Conservation (phyloP, 2,888 invertebrate species). For the Idaea biselata region DNA sequence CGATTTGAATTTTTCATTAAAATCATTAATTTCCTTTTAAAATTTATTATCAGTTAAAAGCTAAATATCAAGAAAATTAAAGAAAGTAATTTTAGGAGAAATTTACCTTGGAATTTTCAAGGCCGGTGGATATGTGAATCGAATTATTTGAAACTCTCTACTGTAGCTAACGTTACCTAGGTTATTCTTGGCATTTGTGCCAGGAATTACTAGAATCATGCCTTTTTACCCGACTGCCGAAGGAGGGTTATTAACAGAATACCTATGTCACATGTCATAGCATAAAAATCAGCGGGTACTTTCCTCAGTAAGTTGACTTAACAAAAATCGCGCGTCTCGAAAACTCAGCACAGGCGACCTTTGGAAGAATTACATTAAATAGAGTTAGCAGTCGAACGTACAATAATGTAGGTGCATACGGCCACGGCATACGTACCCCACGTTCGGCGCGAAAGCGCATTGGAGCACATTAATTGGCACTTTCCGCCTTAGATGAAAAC, state of each 20-base stretch:
- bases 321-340: too few species aligned
- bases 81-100: background rate
- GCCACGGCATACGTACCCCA: too few species aligned
- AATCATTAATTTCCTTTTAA: background rate
- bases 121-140: background rate
- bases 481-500: too few species aligned
- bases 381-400: too few species aligned
- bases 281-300: too few species aligned
- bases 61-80: background rate
- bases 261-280: background rate
- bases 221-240: background rate
- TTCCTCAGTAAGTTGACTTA: too few species aligned
- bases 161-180: background rate
- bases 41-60: background rate
- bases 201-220: background rate
- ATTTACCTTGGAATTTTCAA: background rate
- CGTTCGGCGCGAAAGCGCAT: too few species aligned
- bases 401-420: too few species aligned
- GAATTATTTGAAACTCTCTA: background rate
- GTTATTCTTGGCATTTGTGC: background rate
- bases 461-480: too few species aligned
- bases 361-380: too few species aligned
- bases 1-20: background rate
- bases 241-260: too few species aligned
- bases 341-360: too few species aligned